Evolutionary conservation across 2,888 invertebrate species (phyloP).

Genomic region (Seira musarum): DNA sequence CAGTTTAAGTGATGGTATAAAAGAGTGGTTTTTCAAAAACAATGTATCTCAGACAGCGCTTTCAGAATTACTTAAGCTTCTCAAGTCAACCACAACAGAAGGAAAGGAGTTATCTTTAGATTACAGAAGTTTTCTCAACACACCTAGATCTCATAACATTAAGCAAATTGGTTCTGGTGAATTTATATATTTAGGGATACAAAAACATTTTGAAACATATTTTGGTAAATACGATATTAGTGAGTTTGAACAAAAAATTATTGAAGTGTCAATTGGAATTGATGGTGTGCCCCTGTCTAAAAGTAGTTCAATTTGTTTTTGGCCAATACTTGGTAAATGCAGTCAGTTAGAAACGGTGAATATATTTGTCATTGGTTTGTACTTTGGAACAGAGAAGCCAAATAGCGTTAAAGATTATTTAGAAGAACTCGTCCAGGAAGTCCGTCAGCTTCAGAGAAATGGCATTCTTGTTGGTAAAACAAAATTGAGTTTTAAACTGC

Average conservation of each 20-base stretch:
- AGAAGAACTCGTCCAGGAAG: neutral
- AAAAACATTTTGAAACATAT: neutral
- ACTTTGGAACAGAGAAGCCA: constrained; percentile 18
- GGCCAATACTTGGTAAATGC: constrained; percentile 23
- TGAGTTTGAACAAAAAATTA: neutral
- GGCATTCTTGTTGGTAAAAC: neutral
- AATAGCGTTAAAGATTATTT: neutral
- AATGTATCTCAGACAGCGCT: neutral
- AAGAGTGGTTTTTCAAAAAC: neutral
- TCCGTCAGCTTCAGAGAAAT: neutral
- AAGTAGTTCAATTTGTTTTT: constrained; percentile 3
- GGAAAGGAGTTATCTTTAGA: neutral
- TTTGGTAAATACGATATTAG: neutral
- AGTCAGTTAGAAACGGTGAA: neutral
- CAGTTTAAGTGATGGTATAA: too few species aligned
- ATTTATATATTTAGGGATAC: constrained; percentile 30
- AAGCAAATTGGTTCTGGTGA: neutral
- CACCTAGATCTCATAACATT: neutral
- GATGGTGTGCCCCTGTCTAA: constrained; percentile 16
- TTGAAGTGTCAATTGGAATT: constrained; percentile 1
- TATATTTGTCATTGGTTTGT: constrained; percentile 1
- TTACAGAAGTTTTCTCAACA: neutral
- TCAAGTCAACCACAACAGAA: neutral
- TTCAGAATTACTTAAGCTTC: constrained; percentile 17
- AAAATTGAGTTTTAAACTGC: neutral